Percentiles rank a stretch among this genome's conserved stretches.
These are phyloP conservation scores for Tiliacea citrago DNA, from an alignment of 2,888 invertebrate species.

Conservation along the genomic window DNA sequence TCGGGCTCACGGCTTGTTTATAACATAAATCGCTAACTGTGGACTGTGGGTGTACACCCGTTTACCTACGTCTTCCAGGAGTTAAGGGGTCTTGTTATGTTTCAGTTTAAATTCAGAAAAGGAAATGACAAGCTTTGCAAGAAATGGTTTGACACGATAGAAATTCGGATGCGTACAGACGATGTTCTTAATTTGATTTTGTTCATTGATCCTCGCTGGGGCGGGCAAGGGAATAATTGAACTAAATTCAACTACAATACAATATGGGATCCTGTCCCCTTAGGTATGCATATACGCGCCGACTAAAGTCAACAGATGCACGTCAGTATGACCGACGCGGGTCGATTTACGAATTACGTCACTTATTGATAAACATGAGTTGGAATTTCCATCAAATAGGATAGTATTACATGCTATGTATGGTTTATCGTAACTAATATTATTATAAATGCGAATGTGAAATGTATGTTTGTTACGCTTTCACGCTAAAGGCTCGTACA, in stretches of 20 bases:
- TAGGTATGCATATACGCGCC: neutral
- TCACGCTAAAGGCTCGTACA: too few relatives aligned
- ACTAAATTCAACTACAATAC: constrained; percentile 21
- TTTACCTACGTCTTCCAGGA: neutral
- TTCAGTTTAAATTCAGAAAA: neutral
- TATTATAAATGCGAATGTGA: too few relatives aligned
- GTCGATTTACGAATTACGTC: constrained; percentile 39
- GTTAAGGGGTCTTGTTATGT: neutral
- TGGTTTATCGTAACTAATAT: neutral
- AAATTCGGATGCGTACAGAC: neutral
- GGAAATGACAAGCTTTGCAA: neutral
- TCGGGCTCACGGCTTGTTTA: neutral
- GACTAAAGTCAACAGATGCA: constrained; percentile 20
- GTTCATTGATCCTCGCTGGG: neutral
- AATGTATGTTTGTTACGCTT: too few relatives aligned
- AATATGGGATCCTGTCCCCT: neutral
- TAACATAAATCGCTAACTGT: neutral
- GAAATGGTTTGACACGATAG: neutral
- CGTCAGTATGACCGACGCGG: constrained; percentile 33
- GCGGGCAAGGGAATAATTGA: neutral
- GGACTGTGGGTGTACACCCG: too few relatives aligned
- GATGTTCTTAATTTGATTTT: constrained; percentile 11
- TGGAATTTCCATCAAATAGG: constrained; percentile 15
- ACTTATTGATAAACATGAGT: constrained; percentile 27
- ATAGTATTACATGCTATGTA: constrained; percentile 30